Percentiles rank a stretch among this genome's conserved stretches.
Evolutionary conservation across 1,140 invertebrate genomes (phyloP).

Genomic region (Conopomorpha cramerella): DNA sequence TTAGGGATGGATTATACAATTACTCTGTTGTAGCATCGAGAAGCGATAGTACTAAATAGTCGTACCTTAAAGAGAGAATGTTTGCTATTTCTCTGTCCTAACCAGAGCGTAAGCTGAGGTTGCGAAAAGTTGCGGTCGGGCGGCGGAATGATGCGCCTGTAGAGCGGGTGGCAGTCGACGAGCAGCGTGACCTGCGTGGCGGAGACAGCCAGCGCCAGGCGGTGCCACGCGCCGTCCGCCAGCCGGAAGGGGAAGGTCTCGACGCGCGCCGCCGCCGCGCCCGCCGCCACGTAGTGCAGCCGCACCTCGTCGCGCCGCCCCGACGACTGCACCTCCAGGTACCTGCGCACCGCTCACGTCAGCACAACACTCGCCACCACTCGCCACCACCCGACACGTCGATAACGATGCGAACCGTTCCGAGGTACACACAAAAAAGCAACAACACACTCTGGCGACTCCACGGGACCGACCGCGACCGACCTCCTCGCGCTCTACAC

Average conservation of each 20-base stretch:
- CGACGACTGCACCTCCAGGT: conserved; percentile 89
- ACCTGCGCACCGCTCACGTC: conserved; percentile 62
- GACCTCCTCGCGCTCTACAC: conserved; percentile 54
- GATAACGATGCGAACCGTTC: conserved; percentile 36
- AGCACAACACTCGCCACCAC: conserved; percentile 10
- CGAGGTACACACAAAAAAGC: conserved; percentile 56
- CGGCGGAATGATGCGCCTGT: conserved; percentile 67
- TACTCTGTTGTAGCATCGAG: background rate
- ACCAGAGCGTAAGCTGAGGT: conserved; percentile 76
- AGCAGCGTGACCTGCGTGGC: conserved; percentile 81
- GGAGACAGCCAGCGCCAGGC: conserved; percentile 80
- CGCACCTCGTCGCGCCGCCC: conserved; percentile 84
- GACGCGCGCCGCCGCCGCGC: conserved; percentile 68
- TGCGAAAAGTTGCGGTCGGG: conserved; percentile 76
- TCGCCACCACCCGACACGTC: conserved; percentile 1
- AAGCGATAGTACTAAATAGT: background rate
- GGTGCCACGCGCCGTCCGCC: conserved; percentile 86
- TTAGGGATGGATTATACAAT: background rate
- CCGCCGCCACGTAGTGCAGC: conserved; percentile 71
- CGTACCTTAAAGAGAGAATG: conserved; percentile 87
- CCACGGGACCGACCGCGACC: conserved; percentile 32
- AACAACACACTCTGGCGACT: conserved; percentile 40
- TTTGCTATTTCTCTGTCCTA: conserved; percentile 83
- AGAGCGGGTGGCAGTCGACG: conserved; percentile 85
- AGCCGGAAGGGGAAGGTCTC: conserved; percentile 87